These are phyloP conservation scores for Pelmatolapia mariae DNA, from an alignment of 2,113 vertebrate species.

Conservation along the genomic window DNA sequence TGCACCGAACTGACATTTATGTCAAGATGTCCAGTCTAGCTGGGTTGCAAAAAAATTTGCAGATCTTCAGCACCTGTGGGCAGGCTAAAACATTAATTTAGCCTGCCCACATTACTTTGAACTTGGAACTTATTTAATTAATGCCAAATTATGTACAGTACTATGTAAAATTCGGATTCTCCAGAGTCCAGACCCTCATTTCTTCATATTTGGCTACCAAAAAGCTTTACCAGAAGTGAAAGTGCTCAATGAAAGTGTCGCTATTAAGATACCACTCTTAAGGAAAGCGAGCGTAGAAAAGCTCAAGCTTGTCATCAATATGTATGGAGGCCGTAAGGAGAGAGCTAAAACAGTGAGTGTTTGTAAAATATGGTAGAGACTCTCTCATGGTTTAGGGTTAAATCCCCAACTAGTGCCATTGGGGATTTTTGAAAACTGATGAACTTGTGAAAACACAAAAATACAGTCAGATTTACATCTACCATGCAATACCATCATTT, in stretches of 20 bases:
- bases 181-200: background rate
- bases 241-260: background rate
- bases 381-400: background rate
- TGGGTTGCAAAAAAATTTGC: accelerated
- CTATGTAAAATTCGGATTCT: accelerated
- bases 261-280: background rate
- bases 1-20: background rate
- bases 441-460: background rate
- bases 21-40: background rate
- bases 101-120: background rate
- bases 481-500: background rate
- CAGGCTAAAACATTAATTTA: background rate
- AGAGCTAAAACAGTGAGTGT: background rate
- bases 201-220: background rate
- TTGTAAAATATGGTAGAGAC: background rate
- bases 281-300: accelerated
- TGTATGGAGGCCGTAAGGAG: background rate
- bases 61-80: background rate
- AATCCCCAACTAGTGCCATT: background rate
- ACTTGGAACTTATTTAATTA: background rate
- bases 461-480: background rate
- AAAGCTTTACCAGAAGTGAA: background rate
- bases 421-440: background rate
- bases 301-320: background rate
- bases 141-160: background rate